Percentiles rank a stretch among this genome's conserved stretches.
These are phyloP conservation scores for Hepsetus odoe DNA, from an alignment of 2,113 vertebrate genomes.

Conservation along the genomic window DNA sequence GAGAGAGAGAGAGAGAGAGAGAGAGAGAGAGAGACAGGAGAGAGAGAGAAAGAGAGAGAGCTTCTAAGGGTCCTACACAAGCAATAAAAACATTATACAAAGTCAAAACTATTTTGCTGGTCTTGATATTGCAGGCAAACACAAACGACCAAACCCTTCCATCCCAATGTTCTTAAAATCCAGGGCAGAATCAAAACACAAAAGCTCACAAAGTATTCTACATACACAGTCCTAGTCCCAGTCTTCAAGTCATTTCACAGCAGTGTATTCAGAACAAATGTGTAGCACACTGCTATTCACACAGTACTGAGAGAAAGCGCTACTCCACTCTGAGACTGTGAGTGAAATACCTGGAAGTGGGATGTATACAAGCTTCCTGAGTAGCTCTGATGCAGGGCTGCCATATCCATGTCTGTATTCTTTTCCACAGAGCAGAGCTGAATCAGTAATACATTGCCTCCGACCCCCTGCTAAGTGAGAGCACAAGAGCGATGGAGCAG, in stretches of 20 bases:
- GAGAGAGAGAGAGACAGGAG: too few species aligned
- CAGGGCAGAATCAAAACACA: neutral
- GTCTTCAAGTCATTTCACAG: neutral
- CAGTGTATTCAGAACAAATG: neutral
- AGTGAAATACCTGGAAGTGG: conserved; percentile 71
- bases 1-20: too few species aligned
- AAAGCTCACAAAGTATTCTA: neutral
- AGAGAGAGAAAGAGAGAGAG: too few species aligned
- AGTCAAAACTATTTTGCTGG: too few species aligned
- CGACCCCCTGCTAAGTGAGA: conserved; percentile 39
- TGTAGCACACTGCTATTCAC: neutral
- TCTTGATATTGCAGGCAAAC: too few species aligned
- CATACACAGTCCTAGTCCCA: neutral
- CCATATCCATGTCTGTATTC: conserved; percentile 71
- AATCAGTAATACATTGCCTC: conserved; percentile 49
- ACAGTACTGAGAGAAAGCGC: neutral
- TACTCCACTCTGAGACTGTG: neutral
- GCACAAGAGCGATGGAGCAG: conserved; percentile 13
- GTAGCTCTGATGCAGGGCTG: conserved; percentile 70
- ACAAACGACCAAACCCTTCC: neutral
- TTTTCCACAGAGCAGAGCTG: conserved; percentile 37
- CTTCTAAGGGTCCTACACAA: too few species aligned
- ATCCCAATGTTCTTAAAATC: neutral
- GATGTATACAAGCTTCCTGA: conserved; percentile 67
- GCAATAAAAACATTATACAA: neutral